These are phyloP conservation scores for Anas platyrhynchos DNA, from an alignment of 2,113 vertebrate genomes.

Conservation along the genomic window DNA sequence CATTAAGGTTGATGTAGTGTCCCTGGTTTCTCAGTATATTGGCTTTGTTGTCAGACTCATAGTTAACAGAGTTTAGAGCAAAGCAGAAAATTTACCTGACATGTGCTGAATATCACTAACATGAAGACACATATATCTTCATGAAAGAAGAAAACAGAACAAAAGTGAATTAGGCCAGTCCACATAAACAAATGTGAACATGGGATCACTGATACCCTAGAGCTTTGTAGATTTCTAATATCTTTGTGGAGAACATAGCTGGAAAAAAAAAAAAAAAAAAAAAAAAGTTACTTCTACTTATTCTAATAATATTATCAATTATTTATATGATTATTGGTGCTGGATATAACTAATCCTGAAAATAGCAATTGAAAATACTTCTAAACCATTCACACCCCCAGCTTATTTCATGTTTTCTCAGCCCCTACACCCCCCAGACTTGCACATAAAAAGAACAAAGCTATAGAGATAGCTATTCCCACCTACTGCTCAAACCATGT, in stretches of 20 bases:
- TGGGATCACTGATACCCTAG: neutral
- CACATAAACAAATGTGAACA: neutral
- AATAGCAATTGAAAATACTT: neutral
- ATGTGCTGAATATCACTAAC: neutral
- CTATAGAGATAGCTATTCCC: neutral
- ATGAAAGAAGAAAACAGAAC: neutral
- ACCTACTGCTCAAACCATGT: accelerated
- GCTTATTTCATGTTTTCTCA: neutral
- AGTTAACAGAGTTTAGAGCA: neutral
- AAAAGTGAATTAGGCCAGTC: neutral
- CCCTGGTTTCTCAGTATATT: neutral
- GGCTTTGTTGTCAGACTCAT: neutral
- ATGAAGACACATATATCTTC: neutral
- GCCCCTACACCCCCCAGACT: neutral
- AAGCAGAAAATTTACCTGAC: neutral
- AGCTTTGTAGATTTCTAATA: neutral
- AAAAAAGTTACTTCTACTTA: neutral
- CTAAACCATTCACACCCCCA: neutral
- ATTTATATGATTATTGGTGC: neutral
- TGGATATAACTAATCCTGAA: neutral
- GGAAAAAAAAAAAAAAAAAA: neutral
- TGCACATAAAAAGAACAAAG: neutral
- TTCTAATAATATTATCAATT: neutral
- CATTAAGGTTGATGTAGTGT: neutral
- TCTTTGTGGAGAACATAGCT: neutral